phyloP scores from a whole-genome alignment of 2,797 vertebrate genomes.

The Alcedo quadribrachys region DNA sequence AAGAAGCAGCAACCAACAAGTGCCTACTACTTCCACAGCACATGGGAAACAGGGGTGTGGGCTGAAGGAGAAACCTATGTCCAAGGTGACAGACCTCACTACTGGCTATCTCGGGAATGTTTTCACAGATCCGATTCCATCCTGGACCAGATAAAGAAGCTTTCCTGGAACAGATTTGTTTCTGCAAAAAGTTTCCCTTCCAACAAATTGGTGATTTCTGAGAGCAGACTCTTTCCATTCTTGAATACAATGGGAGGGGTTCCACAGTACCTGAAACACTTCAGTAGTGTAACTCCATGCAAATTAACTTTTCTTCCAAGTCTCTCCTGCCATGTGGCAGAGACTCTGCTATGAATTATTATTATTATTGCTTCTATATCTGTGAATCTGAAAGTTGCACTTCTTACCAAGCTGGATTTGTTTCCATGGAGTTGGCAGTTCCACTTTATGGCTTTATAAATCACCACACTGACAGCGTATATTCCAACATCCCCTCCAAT shows the following conservation, averaged over 20 bases:
- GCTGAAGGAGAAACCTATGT: background rate
- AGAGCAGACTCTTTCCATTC: background rate
- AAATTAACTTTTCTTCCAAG: background rate
- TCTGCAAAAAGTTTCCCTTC: background rate
- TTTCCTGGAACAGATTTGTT: background rate
- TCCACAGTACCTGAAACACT: background rate
- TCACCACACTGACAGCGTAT: background rate
- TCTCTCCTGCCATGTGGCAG: background rate
- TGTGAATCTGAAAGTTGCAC: background rate
- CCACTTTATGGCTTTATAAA: background rate
- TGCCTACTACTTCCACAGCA: background rate
- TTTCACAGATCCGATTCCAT: background rate
- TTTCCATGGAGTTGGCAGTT: background rate
- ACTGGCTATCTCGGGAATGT: background rate
- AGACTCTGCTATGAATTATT: background rate
- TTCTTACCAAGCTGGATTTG: background rate
- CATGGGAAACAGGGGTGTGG: background rate
- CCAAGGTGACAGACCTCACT: background rate
- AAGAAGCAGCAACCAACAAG: background rate
- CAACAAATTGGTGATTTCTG: background rate
- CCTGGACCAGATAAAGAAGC: background rate
- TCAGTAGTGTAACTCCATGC: background rate
- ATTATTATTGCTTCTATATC: background rate
- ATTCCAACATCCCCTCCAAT: background rate
- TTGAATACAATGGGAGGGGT: background rate